Percentiles rank a stretch among this genome's conserved stretches.
phyloP scores from a whole-genome alignment of 2,888 invertebrate species.

The Acronicta psi region DNA sequence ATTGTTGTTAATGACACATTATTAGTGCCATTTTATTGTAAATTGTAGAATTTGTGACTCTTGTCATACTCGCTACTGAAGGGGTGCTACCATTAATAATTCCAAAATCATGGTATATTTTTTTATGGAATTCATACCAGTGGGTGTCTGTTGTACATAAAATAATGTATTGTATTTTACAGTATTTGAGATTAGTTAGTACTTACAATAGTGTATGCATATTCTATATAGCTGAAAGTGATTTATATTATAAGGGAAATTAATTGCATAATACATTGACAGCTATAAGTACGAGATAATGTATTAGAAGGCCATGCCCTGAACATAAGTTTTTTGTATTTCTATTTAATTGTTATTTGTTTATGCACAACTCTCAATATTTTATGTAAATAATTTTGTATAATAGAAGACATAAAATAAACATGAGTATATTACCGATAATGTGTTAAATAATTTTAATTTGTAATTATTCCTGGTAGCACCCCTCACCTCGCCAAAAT shows the following conservation, averaged over 20 bases:
- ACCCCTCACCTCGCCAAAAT: constrained; percentile 88
- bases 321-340: constrained; percentile 87
- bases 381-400: constrained; percentile 90
- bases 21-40: constrained; percentile 88
- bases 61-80: constrained; percentile 90
- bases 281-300: constrained; percentile 84
- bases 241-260: constrained; percentile 87
- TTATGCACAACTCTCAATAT: constrained; percentile 90
- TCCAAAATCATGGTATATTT: constrained; percentile 88
- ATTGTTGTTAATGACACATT: constrained; percentile 87
- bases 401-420: constrained; percentile 89
- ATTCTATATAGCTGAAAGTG: constrained; percentile 89
- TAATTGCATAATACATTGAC: constrained; percentile 87
- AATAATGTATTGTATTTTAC: constrained; percentile 87
- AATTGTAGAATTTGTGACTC: constrained; percentile 88
- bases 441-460: constrained; percentile 89
- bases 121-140: constrained; percentile 88
- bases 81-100: constrained; percentile 90
- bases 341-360: constrained; percentile 90
- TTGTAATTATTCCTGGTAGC: constrained; percentile 90
- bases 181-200: constrained; percentile 88
- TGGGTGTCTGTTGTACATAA: constrained; percentile 87
- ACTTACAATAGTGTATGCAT: constrained; percentile 87
- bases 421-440: constrained; percentile 89
- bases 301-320: constrained; percentile 86